Conservation (phyloP, 1,140 invertebrate species). For the Diachasma alloeum region DNA sequence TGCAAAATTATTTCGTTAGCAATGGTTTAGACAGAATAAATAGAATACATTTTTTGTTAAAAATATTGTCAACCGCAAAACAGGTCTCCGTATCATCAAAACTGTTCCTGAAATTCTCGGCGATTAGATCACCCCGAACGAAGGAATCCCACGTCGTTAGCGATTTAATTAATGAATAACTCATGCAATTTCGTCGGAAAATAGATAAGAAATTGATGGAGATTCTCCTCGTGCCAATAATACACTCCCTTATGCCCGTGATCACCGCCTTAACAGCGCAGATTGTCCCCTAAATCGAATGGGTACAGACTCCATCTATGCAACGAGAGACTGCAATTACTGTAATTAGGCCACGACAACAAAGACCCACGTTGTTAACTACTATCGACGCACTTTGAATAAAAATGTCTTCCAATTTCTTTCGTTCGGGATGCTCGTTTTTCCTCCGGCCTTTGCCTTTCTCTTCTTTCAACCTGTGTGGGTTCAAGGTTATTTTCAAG, state of each 20-base stretch:
- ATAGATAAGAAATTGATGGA: background rate
- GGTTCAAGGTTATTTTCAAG: constrained; percentile 2
- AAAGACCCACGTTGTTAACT: constrained; percentile 2
- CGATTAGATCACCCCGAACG: too few relatives aligned
- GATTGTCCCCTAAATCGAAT: background rate
- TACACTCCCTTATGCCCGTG: background rate
- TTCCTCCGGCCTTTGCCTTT: background rate
- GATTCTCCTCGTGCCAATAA: background rate
- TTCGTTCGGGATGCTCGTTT: background rate
- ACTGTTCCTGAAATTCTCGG: too few relatives aligned
- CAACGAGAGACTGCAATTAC: constrained; percentile 16
- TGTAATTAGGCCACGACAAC: constrained; percentile 21
- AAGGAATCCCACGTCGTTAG: too few relatives aligned
- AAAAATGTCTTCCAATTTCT: background rate
- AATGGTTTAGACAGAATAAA: too few relatives aligned
- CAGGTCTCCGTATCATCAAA: too few relatives aligned
- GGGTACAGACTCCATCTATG: background rate
- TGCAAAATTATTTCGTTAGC: too few relatives aligned
- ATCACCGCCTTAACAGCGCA: background rate
- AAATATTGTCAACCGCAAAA: too few relatives aligned
- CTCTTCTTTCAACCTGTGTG: background rate
- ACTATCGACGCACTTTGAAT: background rate
- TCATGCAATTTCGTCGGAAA: background rate
- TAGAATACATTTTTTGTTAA: too few relatives aligned
- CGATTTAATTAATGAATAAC: background rate